phyloP scores from a whole-genome alignment of 2,888 invertebrate species.

The Lumbricus terrestris region DNA sequence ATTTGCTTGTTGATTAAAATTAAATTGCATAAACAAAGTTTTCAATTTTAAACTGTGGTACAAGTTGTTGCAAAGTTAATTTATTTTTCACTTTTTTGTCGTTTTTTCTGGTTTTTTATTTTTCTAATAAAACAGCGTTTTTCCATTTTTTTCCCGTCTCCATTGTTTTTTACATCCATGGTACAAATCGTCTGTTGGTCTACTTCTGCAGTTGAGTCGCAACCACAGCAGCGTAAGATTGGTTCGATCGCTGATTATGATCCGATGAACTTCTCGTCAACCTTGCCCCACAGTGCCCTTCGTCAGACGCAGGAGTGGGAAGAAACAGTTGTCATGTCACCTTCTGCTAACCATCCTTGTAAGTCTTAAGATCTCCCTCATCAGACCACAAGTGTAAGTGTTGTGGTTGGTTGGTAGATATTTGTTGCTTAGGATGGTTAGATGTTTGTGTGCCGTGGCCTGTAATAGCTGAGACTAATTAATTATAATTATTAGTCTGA shows the following conservation, averaged over 20 bases:
- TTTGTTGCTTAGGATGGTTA: neutral
- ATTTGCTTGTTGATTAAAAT: too few relatives aligned
- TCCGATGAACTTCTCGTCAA: slow-evolving; percentile 66
- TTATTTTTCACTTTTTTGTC: too few relatives aligned
- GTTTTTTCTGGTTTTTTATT: too few relatives aligned
- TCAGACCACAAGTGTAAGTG: neutral
- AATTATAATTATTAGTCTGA: neutral
- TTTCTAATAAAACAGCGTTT: too few relatives aligned
- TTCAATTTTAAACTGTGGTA: too few relatives aligned
- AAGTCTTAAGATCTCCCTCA: neutral
- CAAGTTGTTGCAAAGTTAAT: too few relatives aligned
- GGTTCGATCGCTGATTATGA: slow-evolving; percentile 80
- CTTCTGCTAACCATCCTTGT: neutral
- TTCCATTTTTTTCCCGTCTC: too few relatives aligned
- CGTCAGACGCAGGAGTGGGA: slow-evolving; percentile 35
- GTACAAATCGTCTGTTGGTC: neutral
- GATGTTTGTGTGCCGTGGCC: neutral
- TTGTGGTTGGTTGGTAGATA: neutral
- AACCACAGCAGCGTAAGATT: slow-evolving; percentile 32
- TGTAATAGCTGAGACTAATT: neutral
- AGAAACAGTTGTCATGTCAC: slow-evolving; percentile 32
- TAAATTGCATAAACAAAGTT: too few relatives aligned
- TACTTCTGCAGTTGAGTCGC: slow-evolving; percentile 15
- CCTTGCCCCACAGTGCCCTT: slow-evolving; percentile 17
- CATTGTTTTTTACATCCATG: too few relatives aligned